Conservation (phyloP, 1,140 invertebrate species). For the Plectrocnemia conspersa region DNA sequence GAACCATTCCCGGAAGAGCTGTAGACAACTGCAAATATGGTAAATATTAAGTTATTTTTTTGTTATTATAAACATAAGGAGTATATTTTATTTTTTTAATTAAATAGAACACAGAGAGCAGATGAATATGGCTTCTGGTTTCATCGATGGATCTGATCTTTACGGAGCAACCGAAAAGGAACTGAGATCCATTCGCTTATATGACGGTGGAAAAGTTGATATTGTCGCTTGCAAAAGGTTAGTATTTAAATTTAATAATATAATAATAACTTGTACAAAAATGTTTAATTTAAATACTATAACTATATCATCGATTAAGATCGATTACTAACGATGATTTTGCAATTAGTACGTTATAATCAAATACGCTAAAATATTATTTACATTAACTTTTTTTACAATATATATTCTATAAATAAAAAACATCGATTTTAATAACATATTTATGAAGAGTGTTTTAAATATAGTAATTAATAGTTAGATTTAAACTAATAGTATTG, state of each 20-base stretch:
- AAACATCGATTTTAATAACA: too few relatives aligned
- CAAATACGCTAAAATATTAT: too few relatives aligned
- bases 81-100: neutral
- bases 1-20: slow-evolving; percentile 65
- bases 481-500: too few relatives aligned
- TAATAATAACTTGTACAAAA: too few relatives aligned
- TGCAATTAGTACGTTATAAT: too few relatives aligned
- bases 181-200: slow-evolving; percentile 65
- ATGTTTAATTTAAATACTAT: too few relatives aligned
- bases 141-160: slow-evolving; percentile 79
- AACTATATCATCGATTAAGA: too few relatives aligned
- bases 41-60: slow-evolving; percentile 38
- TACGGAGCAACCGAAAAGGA: slow-evolving; percentile 74
- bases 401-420: too few relatives aligned
- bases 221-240: slow-evolving; percentile 58
- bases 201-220: slow-evolving; percentile 67
- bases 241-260: slow-evolving; percentile 15
- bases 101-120: slow-evolving; percentile 66
- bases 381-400: too few relatives aligned
- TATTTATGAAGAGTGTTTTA: too few relatives aligned
- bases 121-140: slow-evolving; percentile 83
- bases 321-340: too few relatives aligned
- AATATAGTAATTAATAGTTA: too few relatives aligned
- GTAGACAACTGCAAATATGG: slow-evolving; percentile 61
- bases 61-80: neutral